Evolutionary conservation across 2,113 vertebrate genomes (phyloP), one percentile per base, ranked within the genome.

Genomic region (Spermophilus dauricus): DNA sequence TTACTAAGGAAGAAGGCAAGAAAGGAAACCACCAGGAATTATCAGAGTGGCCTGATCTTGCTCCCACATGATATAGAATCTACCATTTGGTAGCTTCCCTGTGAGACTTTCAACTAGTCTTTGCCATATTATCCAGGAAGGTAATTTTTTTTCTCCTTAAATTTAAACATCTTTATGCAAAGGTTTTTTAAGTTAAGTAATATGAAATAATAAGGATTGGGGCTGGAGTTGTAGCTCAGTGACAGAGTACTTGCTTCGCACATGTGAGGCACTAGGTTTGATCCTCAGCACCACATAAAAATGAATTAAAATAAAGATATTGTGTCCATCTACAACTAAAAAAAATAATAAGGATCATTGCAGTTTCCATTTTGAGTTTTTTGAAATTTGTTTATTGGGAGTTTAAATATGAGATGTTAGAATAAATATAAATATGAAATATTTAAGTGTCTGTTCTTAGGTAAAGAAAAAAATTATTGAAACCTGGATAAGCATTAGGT

Each of bases 351-450:
- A 91, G 26, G 20, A 92, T 80, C 51, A 63, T 45, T 95, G 22
- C 32, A 94, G 45, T 92, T 89, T 86, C 34, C 69, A 53, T 91
- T 92, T 85, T 82, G 58, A 85, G 18, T 32, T 88, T 95, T 95
- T 92, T 91, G 1, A 77, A 92, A 51, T 80, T 69, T 78, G 2
- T 72, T 84, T 65, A 48, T 76, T 89, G 65, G 45, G 28, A 94
- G 34, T 80, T 65, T n/a, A 89, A 72, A 32, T 92, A 75, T 84
- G 51, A 45, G 48, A 10, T 73, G 81, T 89, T 86, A 94, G 18
- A 76, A 34, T 89, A 94, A 87, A 51, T 39, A n/a, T 30, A 26
- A 69, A 12, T 69, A 13, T 80, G 81, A 84, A 88, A 70, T 84
- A 91, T 85, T 92, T 95, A 87, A 26, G 8, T 95, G 14, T 92